phyloP scores from a whole-genome alignment of 1,140 invertebrate genomes.

The Aphelenchoides besseyi region DNA sequence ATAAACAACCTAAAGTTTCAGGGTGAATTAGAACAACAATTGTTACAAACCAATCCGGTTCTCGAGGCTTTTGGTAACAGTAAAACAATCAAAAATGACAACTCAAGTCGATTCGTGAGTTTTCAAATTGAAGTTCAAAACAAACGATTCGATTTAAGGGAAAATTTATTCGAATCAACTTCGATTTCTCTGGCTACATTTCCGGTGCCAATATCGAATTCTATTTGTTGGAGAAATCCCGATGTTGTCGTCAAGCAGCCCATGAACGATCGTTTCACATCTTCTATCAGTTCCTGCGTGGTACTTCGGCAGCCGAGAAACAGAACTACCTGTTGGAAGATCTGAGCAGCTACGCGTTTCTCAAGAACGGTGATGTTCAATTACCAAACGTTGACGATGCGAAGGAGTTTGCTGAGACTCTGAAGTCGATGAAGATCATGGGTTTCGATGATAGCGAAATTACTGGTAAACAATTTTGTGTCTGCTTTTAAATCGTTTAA shows the following conservation, averaged over 20 bases:
- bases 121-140: too few relatives aligned
- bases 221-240: slow-evolving; percentile 92
- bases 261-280: slow-evolving; percentile 98
- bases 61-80: slow-evolving; percentile 99
- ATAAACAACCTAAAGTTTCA: slow-evolving; percentile 14
- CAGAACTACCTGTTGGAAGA: slow-evolving; percentile 79
- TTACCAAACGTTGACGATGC: slow-evolving; percentile 91
- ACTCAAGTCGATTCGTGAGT: slow-evolving; percentile 99
- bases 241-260: slow-evolving; percentile 93
- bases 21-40: slow-evolving; percentile 96
- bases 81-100: slow-evolving; percentile 99
- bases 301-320: slow-evolving; percentile 63
- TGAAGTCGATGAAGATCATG: slow-evolving; percentile 98
- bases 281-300: slow-evolving; percentile 92
- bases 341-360: slow-evolving; percentile 84
- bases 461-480: slow-evolving; percentile 65
- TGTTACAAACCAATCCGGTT: slow-evolving; percentile 98
- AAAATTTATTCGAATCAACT: slow-evolving; percentile 99
- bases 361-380: slow-evolving; percentile 75
- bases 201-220: slow-evolving; percentile 91
- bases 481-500: not conserved
- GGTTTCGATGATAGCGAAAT: slow-evolving; percentile 86
- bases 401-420: slow-evolving; percentile 84
- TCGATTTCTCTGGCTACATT: slow-evolving; percentile 96
- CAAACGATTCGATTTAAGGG: slow-evolving; percentile 75